Conservation (phyloP, 1,140 invertebrate species). For the Sipha flava region DNA sequence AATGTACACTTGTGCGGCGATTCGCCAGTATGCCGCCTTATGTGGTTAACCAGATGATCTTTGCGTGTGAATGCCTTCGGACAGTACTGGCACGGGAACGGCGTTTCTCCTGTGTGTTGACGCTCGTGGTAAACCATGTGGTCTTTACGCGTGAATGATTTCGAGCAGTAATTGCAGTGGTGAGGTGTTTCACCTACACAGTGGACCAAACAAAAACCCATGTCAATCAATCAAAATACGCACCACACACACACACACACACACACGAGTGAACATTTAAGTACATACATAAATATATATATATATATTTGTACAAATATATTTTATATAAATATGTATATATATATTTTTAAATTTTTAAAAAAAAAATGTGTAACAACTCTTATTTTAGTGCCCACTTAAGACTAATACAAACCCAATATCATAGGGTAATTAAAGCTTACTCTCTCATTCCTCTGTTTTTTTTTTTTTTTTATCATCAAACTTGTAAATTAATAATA, state of each 20-base stretch:
- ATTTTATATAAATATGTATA: too few species aligned
- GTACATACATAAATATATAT: background rate
- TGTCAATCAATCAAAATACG: slow-evolving; percentile 43
- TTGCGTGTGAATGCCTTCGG: slow-evolving; percentile 73
- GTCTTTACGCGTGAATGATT: slow-evolving; percentile 73
- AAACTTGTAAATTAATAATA: background rate
- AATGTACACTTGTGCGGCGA: slow-evolving; percentile 46
- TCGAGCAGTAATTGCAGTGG: slow-evolving; percentile 72
- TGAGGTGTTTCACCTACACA: slow-evolving; percentile 80
- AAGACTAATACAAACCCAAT: slow-evolving; percentile 10
- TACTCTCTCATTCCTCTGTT: slow-evolving; percentile 18
- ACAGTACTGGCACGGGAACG: slow-evolving; percentile 71
- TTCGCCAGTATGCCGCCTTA: slow-evolving; percentile 64
- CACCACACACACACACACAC: background rate
- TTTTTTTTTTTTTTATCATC: background rate
- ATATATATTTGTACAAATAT: background rate
- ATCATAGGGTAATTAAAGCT: background rate
- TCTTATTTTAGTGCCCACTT: slow-evolving; percentile 32
- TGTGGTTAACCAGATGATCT: slow-evolving; percentile 71
- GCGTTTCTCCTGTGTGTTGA: slow-evolving; percentile 73
- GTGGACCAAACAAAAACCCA: slow-evolving; percentile 64
- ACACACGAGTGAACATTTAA: background rate
- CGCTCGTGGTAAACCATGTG: slow-evolving; percentile 73
- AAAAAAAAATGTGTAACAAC: background rate
- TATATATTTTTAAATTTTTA: background rate